Conservation (phyloP, 2,888 invertebrate species). For the Ramazzottius varieornatus region DNA sequence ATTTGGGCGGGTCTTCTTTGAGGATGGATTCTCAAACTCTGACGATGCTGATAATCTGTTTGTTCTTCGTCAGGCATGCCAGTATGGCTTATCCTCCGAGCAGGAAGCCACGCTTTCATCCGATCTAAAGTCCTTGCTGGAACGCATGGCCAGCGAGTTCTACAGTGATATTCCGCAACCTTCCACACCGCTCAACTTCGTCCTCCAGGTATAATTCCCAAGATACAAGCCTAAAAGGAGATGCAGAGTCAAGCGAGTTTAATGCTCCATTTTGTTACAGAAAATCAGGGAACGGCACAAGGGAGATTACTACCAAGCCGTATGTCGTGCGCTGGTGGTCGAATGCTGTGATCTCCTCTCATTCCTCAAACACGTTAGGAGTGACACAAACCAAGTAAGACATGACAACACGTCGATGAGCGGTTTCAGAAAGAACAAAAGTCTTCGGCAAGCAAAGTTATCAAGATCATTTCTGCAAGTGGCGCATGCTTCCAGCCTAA, state of each 20-base stretch:
- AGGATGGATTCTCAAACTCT: no score
- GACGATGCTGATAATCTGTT: not conserved
- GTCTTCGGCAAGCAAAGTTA: no score
- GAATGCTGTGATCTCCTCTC: conserved; percentile 67
- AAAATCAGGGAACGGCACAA: not conserved
- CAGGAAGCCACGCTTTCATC: not conserved
- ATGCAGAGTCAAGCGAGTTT: no score
- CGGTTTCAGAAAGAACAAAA: no score
- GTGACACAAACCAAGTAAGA: not conserved
- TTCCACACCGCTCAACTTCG: not conserved
- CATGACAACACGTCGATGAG: not conserved
- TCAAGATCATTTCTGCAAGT: no score
- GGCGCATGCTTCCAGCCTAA: no score
- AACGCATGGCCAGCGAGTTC: not conserved
- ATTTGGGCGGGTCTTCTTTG: no score
- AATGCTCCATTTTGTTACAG: no score
- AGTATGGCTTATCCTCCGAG: not conserved
- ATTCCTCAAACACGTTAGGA: conserved; percentile 33
- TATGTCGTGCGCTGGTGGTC: conserved; percentile 65
- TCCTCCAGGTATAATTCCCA: no score
- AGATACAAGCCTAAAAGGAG: no score
- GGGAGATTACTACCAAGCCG: conserved; percentile 60
- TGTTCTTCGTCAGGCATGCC: not conserved
- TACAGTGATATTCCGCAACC: not conserved
- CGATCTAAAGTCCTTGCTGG: not conserved